Evolutionary conservation across 2,888 invertebrate genomes (phyloP).

Genomic region (Microdon myrmicae): DNA sequence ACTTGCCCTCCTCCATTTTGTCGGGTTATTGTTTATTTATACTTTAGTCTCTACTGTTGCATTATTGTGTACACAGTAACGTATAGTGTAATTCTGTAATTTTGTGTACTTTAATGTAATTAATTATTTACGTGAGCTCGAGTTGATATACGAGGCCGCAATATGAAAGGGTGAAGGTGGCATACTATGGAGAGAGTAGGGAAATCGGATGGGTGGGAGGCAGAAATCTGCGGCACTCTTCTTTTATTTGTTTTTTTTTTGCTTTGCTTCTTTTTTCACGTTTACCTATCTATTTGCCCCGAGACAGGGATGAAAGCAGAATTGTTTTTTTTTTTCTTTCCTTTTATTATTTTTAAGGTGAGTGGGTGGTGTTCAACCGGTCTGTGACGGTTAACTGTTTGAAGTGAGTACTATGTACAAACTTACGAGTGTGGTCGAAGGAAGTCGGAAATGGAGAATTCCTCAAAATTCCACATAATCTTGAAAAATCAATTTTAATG

Average conservation of each 20-base stretch:
- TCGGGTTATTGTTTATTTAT: slow-evolving; percentile 9
- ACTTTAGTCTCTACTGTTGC: slow-evolving; percentile 18
- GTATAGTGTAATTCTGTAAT: slow-evolving; percentile 34
- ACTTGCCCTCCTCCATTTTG: slow-evolving; percentile 21
- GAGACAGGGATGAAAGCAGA: slow-evolving; percentile 48
- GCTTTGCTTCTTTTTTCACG: slow-evolving; percentile 9
- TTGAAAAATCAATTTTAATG: too few relatives aligned
- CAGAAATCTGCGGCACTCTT: slow-evolving; percentile 5
- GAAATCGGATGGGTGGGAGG: slow-evolving; percentile 25
- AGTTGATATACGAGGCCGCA: too few relatives aligned
- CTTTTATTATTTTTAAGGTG: slow-evolving; percentile 44
- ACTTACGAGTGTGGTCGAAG: slow-evolving; percentile 22
- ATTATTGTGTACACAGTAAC: slow-evolving; percentile 19
- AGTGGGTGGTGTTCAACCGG: too few relatives aligned
- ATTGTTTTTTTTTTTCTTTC: slow-evolving; percentile 11
- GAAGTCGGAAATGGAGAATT: too few relatives aligned
- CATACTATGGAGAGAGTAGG: not conserved
- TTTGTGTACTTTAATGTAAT: slow-evolving; percentile 48
- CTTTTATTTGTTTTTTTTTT: slow-evolving; percentile 2
- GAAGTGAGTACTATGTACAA: slow-evolving; percentile 17
- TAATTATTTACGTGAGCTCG: slow-evolving; percentile 43
- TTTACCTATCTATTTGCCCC: slow-evolving; percentile 32
- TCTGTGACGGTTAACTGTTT: slow-evolving; percentile 21
- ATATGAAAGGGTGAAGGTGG: slow-evolving; percentile 14
- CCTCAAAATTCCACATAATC: too few relatives aligned